phyloP scores from a whole-genome alignment of 2,113 vertebrate species.

The Zosterops hypoxanthus region DNA sequence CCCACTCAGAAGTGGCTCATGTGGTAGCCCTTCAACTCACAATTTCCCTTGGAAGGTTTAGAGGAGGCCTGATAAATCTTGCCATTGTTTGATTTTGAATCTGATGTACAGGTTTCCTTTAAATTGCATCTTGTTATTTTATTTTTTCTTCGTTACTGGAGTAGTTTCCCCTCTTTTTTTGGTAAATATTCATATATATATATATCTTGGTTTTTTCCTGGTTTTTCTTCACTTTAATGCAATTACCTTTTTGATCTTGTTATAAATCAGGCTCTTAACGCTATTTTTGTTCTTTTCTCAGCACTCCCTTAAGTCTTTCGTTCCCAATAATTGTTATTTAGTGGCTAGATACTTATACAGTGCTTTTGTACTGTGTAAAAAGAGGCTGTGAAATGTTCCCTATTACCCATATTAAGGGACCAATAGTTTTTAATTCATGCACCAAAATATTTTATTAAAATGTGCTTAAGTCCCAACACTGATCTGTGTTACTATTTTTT shows the following conservation, averaged over 20 bases:
- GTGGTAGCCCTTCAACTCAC: background rate
- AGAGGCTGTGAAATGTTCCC: background rate
- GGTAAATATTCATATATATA: background rate
- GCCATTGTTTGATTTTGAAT: background rate
- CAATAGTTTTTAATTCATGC: background rate
- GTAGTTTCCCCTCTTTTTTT: background rate
- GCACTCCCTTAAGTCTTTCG: background rate
- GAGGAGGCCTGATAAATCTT: background rate
- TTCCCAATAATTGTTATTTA: background rate
- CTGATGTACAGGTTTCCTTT: background rate
- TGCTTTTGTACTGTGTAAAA: background rate
- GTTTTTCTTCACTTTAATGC: background rate
- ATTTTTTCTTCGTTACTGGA: background rate
- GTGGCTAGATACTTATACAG: background rate
- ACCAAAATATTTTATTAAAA: background rate
- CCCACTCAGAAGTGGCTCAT: background rate
- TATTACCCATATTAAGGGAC: background rate
- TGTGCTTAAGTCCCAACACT: background rate
- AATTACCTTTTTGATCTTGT: background rate
- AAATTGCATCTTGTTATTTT: background rate
- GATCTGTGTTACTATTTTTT: background rate
- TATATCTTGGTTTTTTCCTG: background rate
- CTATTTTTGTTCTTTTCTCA: background rate
- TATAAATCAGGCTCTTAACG: background rate
- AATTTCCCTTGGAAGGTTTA: background rate